Evolutionary conservation across 2,113 vertebrate species (phyloP).

Genomic region (Nestor notabilis): DNA sequence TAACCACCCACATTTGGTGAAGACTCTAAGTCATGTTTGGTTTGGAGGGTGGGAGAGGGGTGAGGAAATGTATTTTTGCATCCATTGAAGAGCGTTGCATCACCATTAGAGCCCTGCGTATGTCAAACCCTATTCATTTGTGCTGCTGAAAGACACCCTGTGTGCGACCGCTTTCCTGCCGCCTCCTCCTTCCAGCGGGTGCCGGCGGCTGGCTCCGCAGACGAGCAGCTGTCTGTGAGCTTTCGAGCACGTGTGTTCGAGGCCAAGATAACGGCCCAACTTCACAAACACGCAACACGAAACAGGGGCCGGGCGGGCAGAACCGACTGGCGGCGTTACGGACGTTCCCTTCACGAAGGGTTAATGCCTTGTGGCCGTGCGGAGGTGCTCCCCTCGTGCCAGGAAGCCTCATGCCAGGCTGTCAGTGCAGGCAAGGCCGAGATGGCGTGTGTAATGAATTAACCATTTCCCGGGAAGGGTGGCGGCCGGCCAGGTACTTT

Average conservation of each 20-base stretch:
- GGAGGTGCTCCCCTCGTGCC: background rate
- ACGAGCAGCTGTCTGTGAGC: background rate
- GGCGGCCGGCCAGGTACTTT: constrained; percentile 69
- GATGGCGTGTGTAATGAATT: constrained; percentile 39
- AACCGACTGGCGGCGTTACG: accelerated
- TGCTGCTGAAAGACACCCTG: background rate
- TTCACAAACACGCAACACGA: background rate
- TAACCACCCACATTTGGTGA: background rate
- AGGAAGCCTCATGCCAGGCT: background rate
- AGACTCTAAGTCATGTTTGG: background rate
- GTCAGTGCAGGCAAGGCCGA: background rate
- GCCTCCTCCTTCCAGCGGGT: accelerated
- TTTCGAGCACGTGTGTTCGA: accelerated
- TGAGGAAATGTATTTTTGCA: constrained; percentile 10
- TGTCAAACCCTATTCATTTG: constrained; percentile 14
- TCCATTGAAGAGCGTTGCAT: background rate
- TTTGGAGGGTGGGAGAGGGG: background rate
- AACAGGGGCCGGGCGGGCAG: background rate
- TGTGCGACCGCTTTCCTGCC: background rate
- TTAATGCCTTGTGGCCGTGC: background rate
- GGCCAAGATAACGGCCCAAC: background rate
- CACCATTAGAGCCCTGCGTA: background rate
- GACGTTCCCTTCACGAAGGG: background rate
- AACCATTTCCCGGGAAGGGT: constrained; percentile 56
- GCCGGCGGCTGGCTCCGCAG: background rate